A percentile compares a stretch with the other conserved stretches of the same genome.
phyloP scores from a whole-genome alignment of 2,113 vertebrate genomes.

The Sceloporus tristichus region DNA sequence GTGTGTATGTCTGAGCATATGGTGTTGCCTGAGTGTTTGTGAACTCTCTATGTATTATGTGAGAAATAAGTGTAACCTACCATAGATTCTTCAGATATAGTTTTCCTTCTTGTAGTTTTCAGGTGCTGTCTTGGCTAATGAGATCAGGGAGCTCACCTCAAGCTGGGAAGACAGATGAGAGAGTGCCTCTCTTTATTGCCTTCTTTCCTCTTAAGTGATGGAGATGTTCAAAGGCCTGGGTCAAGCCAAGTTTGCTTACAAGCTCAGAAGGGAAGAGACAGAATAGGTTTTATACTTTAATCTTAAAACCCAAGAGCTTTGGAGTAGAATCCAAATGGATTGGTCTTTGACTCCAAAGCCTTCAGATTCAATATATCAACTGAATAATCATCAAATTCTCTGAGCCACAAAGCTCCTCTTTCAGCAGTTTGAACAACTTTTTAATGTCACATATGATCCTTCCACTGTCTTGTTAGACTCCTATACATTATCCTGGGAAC shows the following conservation, averaged over 20 bases:
- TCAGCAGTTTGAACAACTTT: constrained; percentile 15
- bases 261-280: constrained; percentile 27
- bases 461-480: background rate
- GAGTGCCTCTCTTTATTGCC: constrained; percentile 42
- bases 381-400: constrained; percentile 29
- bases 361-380: constrained; percentile 21
- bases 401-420: constrained; percentile 28
- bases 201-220: constrained; percentile 60
- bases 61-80: background rate
- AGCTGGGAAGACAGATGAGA: constrained; percentile 46
- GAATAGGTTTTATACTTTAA: constrained; percentile 45
- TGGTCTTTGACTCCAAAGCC: constrained; percentile 5
- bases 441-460: constrained; percentile 27
- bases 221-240: constrained; percentile 55
- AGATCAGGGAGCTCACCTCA: constrained; percentile 31
- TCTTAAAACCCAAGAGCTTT: background rate
- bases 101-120: constrained; percentile 45
- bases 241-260: constrained; percentile 47
- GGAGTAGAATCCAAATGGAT: background rate
- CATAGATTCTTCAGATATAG: constrained; percentile 24
- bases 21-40: background rate
- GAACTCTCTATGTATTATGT: constrained; percentile 18
- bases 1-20: background rate
- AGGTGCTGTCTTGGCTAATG: constrained; percentile 20
- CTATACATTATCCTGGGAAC: background rate